These are phyloP conservation scores for Callyntrura guangdongensis DNA, from an alignment of 2,888 invertebrate species.

Conservation along the genomic window DNA sequence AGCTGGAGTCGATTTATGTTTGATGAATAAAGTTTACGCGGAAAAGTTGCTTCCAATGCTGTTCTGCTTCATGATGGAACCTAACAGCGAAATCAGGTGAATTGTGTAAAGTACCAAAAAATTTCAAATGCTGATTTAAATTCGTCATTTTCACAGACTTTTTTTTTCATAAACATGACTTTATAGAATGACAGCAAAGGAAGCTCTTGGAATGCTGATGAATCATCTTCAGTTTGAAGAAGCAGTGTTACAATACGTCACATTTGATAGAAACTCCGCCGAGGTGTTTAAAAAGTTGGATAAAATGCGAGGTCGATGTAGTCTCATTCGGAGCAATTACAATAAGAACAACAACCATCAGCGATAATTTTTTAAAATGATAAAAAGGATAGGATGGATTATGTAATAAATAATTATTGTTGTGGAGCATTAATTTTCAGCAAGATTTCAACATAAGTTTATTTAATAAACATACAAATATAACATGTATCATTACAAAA, in stretches of 20 bases:
- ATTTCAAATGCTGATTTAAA: neutral
- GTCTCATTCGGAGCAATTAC: no score
- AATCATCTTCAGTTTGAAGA: conserved; percentile 71
- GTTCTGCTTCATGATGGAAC: conserved; percentile 66
- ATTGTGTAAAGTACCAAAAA: neutral
- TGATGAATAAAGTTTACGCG: conserved; percentile 59
- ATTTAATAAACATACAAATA: no score
- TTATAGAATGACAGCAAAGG: conserved; percentile 49
- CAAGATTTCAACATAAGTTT: no score
- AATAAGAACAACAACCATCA: no score
- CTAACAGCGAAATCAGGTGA: conserved; percentile 63
- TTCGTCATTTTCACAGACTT: neutral
- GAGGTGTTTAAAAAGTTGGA: conserved; percentile 73
- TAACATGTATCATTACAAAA: no score
- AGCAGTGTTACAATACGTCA: conserved; percentile 50
- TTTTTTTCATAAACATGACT: no score
- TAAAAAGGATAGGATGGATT: no score
- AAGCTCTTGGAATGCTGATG: conserved; percentile 69
- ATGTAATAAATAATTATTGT: no score
- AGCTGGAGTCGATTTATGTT: conserved; percentile 56
- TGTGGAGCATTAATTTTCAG: no score
- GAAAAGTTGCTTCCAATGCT: conserved; percentile 69
- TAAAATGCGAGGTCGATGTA: conserved; percentile 72
- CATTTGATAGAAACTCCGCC: conserved; percentile 62
- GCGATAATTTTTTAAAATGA: no score